Percentiles rank a stretch among this genome's conserved stretches.
Conservation (phyloP, 1,140 invertebrate genomes). For the Drosophila mayri region DNA sequence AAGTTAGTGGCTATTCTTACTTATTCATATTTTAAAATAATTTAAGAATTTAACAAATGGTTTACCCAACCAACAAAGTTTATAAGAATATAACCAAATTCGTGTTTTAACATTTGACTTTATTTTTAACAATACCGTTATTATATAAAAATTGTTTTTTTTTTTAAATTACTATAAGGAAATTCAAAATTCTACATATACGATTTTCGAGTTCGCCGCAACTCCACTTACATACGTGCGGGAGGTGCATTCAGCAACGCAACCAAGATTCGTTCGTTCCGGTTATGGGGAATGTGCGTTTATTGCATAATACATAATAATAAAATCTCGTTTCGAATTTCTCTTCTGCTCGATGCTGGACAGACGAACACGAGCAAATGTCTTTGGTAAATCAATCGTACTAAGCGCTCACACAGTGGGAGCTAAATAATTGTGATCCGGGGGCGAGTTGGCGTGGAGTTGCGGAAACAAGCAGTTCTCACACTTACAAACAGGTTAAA, state of each 20-base stretch:
- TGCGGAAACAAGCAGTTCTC: slow-evolving; percentile 45
- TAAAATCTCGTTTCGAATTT: slow-evolving; percentile 52
- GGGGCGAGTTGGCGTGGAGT: slow-evolving; percentile 24
- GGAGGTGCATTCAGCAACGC: slow-evolving; percentile 40
- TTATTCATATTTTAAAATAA: no score
- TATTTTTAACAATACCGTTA: slow-evolving; percentile 77
- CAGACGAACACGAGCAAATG: slow-evolving; percentile 51
- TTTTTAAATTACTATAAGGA: slow-evolving; percentile 73
- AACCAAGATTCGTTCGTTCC: slow-evolving; percentile 35
- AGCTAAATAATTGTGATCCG: slow-evolving; percentile 43
- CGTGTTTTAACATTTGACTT: slow-evolving; percentile 65
- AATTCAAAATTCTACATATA: slow-evolving; percentile 73
- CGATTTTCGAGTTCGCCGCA: slow-evolving; percentile 59
- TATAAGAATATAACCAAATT: background rate
- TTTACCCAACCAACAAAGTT: no score
- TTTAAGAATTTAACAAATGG: no score
- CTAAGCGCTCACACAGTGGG: slow-evolving; percentile 40
- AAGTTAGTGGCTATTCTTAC: no score
- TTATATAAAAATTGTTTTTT: slow-evolving; percentile 75
- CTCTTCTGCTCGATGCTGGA: slow-evolving; percentile 19
- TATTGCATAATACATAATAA: slow-evolving; percentile 35
- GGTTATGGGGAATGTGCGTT: slow-evolving; percentile 67
- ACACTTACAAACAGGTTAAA: slow-evolving; percentile 55
- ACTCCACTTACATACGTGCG: slow-evolving; percentile 44
- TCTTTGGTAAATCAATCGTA: slow-evolving; percentile 78